phyloP scores from a whole-genome alignment of 2,113 vertebrate species.

The Periophthalmus modestus region DNA sequence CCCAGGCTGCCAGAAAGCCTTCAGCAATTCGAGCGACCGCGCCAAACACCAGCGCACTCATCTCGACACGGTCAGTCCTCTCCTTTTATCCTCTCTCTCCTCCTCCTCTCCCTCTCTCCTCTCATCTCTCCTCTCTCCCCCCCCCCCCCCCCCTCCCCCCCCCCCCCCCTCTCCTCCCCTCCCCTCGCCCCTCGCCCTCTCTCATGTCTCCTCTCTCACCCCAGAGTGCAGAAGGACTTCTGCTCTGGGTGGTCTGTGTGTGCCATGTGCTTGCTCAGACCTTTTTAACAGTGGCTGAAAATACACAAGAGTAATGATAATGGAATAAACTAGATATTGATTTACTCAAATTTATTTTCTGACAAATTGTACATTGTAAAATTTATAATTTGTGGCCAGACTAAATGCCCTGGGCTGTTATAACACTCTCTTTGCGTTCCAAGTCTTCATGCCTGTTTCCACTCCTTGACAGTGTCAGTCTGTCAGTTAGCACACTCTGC shows the following conservation, averaged over 20 bases:
- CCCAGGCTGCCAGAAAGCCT: slow-evolving; percentile 97
- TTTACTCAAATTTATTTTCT: neutral
- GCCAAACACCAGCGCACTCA: slow-evolving; percentile 98
- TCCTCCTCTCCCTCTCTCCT: no score
- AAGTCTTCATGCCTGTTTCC: slow-evolving; percentile 34
- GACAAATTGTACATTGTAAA: neutral
- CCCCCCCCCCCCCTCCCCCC: neutral
- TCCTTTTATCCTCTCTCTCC: slow-evolving; percentile 1
- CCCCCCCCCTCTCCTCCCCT: slow-evolving; percentile 19
- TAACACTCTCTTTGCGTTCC: slow-evolving; percentile 5
- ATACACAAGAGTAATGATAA: neutral
- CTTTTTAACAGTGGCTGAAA: neutral
- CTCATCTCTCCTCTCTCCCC: no score
- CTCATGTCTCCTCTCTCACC: neutral
- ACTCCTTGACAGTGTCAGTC: slow-evolving; percentile 46
- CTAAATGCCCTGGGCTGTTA: neutral
- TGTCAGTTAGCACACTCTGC: slow-evolving; percentile 44
- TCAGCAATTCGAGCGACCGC: slow-evolving; percentile 98
- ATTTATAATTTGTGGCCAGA: neutral
- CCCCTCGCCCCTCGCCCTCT: no score
- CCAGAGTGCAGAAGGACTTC: neutral
- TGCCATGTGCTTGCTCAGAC: neutral
- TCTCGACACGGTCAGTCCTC: slow-evolving; percentile 90
- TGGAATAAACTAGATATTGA: neutral
- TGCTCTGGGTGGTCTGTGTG: slow-evolving; percentile 16